Base-by-base conservation (phyloP, 2,888 invertebrate genomes). In the Ophion slaviceki region DNA sequence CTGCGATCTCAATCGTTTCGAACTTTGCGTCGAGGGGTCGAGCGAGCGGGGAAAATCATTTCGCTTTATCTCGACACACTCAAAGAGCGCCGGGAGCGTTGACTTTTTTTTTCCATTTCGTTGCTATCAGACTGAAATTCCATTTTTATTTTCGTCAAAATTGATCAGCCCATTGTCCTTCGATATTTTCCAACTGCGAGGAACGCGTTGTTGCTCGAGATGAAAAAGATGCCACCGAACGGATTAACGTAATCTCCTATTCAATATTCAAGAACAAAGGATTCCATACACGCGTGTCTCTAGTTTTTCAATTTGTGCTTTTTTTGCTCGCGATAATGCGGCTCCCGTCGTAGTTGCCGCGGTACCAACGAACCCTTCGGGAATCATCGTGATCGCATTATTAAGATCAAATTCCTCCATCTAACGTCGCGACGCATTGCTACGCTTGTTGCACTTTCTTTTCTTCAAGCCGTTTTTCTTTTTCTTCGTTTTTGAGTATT, bases 391-490 rank as follows among this genome's bases (percentile, higher is more conserved):
- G 71, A 80, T 80, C 80, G 59, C 87, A 88, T 91, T 91, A 92
- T 92, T 91, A 91, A 91, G 91, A 92, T 92, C 91, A 89, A 88
- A 88, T 89, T 90, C 88, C 87, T 81, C 62, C 70, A 75, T 76
- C 83, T 75, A 77, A 66, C 67, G 53, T 74, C 59, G 68, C 36
- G 17, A 64, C 78, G 75, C 68, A 59, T 67, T 53, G 78, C 32
- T 32, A 40, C 45, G 53, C 24, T 47, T 20, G n/a, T 57, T 59
- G 32, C 68, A 32, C 20, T 78, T 78, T 17, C 45, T 59, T 40
- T 28, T 82, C 67, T 62, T 59, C 57, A 14, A 76, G n/a, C 14
- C 24, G 57, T 76, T 59, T 10, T 80, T 75, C 62, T 87, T 86
- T 88, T 81, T 75, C 53, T 57, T 80, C 77, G 40, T 82, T 74